phyloP scores from a whole-genome alignment of 2,888 invertebrate species.

The Keiferia lycopersicella region DNA sequence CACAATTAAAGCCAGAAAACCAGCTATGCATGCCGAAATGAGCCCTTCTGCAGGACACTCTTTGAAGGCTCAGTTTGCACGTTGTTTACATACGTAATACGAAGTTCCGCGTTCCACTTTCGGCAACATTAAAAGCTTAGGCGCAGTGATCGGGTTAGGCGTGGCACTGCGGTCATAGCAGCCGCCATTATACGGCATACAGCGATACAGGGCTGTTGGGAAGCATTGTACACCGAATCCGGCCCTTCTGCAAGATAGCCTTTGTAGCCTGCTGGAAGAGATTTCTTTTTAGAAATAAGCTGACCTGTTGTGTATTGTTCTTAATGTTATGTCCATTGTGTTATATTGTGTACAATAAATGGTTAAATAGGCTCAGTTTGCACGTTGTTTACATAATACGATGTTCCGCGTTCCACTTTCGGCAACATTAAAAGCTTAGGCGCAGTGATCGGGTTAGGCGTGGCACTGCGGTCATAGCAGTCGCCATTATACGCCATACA shows the following conservation, averaged over 20 bases:
- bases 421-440: conserved; percentile 62
- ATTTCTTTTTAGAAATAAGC: no score
- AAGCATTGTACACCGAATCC: no score
- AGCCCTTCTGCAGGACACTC: no score
- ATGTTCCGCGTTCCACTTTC: conserved; percentile 66
- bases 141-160: conserved; percentile 68
- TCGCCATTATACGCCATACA: conserved; percentile 32
- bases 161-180: conserved; percentile 61
- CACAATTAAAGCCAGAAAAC: no score
- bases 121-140: conserved; percentile 62
- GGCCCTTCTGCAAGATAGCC: no score
- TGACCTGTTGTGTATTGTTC: no score
- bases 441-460: conserved; percentile 71
- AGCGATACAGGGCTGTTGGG: conserved; percentile 14
- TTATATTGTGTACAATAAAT: no score
- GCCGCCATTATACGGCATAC: conserved; percentile 34
- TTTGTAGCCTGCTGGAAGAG: no score
- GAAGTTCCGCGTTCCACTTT: no score
- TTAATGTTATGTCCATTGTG: no score
- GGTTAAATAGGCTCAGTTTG: no score
- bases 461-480: conserved; percentile 59
- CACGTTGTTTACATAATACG: conserved; percentile 43
- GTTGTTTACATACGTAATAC: conserved; percentile 44
- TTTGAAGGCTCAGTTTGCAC: conserved; percentile 43
- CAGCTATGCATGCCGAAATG: no score